Conservation (phyloP, 1,140 invertebrate species). For the Lithobius niger region DNA sequence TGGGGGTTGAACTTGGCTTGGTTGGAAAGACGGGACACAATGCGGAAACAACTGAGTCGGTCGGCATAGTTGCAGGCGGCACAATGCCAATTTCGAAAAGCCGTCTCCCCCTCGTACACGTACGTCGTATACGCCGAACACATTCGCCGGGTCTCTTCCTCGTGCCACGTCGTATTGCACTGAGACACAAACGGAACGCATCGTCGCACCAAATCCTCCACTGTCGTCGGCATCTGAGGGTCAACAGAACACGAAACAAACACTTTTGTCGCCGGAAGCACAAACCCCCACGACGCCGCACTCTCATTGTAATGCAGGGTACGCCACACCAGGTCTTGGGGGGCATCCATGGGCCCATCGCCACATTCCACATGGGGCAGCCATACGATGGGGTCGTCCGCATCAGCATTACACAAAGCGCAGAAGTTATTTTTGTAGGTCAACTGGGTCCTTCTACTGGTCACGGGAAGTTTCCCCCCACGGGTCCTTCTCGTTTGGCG, state of each 20-base stretch:
- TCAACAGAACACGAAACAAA: slow-evolving; percentile 25
- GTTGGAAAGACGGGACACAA: slow-evolving; percentile 14
- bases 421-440: slow-evolving; percentile 44
- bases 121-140: slow-evolving; percentile 34
- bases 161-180: slow-evolving; percentile 28
- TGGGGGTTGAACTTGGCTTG: slow-evolving; percentile 33
- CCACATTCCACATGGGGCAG: slow-evolving; percentile 32
- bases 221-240: slow-evolving; percentile 25
- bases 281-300: slow-evolving; percentile 24
- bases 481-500: slow-evolving; percentile 27
- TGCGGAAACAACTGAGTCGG: slow-evolving; percentile 26
- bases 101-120: slow-evolving; percentile 27
- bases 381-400: slow-evolving; percentile 28
- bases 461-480: slow-evolving; percentile 33
- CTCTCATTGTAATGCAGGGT: slow-evolving; percentile 21
- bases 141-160: slow-evolving; percentile 20
- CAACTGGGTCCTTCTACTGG: slow-evolving; percentile 29
- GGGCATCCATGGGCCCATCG: slow-evolving; percentile 19
- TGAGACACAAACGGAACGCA: slow-evolving; percentile 22
- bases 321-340: slow-evolving; percentile 14
- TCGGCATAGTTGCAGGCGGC: slow-evolving; percentile 39
- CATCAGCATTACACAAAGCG: slow-evolving; percentile 39
- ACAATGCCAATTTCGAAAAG: slow-evolving; percentile 42
- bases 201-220: slow-evolving; percentile 22
- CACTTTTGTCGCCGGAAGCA: slow-evolving; percentile 13